Percentiles rank a stretch among this genome's conserved stretches.
phyloP scores from a whole-genome alignment of 2,888 invertebrate species.

The Galeopsomyia nigrocyanea region DNA sequence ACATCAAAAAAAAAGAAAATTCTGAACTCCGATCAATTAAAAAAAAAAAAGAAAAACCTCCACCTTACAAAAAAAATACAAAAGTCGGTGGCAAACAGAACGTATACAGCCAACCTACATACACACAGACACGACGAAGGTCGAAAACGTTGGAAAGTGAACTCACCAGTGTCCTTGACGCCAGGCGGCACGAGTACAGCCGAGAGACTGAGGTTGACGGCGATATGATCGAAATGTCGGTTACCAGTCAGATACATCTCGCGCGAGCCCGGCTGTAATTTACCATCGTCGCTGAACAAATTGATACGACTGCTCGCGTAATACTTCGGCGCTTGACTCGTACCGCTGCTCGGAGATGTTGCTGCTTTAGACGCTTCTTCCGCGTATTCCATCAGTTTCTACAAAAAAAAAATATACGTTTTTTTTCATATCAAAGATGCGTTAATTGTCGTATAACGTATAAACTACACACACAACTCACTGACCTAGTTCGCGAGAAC shows the following conservation, averaged over 20 bases:
- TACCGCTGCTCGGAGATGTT: background rate
- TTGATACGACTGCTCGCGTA: slow-evolving; percentile 87
- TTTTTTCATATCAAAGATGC: too few relatives aligned
- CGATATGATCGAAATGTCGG: slow-evolving; percentile 88
- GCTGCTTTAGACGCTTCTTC: slow-evolving; percentile 80
- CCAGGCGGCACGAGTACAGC: slow-evolving; percentile 90
- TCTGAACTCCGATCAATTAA: too few relatives aligned
- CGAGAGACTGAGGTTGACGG: slow-evolving; percentile 86
- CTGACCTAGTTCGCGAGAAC: too few relatives aligned
- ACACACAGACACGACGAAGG: too few relatives aligned
- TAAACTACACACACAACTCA: too few relatives aligned
- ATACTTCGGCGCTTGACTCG: slow-evolving; percentile 74
- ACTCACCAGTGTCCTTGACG: slow-evolving; percentile 78
- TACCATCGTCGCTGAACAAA: slow-evolving; percentile 82
- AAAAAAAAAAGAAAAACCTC: too few relatives aligned
- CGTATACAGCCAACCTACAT: too few relatives aligned
- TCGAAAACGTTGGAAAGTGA: background rate
- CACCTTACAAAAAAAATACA: too few relatives aligned
- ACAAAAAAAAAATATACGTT: slow-evolving; percentile 55
- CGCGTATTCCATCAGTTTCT: slow-evolving; percentile 94
- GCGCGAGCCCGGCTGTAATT: slow-evolving; percentile 78
- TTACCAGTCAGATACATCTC: slow-evolving; percentile 82
- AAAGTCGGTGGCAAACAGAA: too few relatives aligned
- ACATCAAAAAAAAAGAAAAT: too few relatives aligned
- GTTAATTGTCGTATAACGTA: too few relatives aligned